Evolutionary conservation across 1,140 invertebrate genomes (phyloP), one percentile per base, ranked within the genome.

Genomic region (Papilio aristodemus): DNA sequence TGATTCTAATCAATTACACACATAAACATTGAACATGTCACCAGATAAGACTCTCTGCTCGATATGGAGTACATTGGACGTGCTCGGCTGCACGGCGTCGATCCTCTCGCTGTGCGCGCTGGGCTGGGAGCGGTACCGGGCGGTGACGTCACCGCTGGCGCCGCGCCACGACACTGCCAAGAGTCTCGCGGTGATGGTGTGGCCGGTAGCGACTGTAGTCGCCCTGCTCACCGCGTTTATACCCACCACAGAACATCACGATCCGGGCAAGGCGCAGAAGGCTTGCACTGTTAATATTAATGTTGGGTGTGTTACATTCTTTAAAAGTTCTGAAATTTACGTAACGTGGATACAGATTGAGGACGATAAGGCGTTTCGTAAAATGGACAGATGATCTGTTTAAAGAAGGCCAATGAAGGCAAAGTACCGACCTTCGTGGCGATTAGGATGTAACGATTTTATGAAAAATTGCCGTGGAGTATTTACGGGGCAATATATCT

Each of bases 51-150:
- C 84, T 0, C 89, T 94, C 62, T 95, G 94, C 75, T 88, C 92
- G 10, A 87, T 92, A 36, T 95, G 94, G 94, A 92, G 93, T 11
- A 93, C 93, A 0, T 81, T 93, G 32, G 94, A 95, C 79, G 94
- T 95, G 9, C 80, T 94, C 0, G 94, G 93, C 80, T 94, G 94
- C 78, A 94, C 94, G 4, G 94, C 94, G 0, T 94, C 93, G 22
- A 95, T 95, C 68, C 85, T 94, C 13, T 94, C 94, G 10, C 89
- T 95, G 5, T 94, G 94, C 75, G 92, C 92, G 8, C 92, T 95
- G 13, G 93, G 93, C 36, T 92, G 94, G 71, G 94, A 95, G 81
- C 87, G 94, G 0, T 94, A 94, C 84, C 91, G 93, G 38, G 94
- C 94, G 6, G 94, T 95, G 57, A 93, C 93, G 0, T 83, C 92